Conservation (phyloP, 35 echinoderm and acorn worm genomes). For the Apostichopus japonicus region DNA sequence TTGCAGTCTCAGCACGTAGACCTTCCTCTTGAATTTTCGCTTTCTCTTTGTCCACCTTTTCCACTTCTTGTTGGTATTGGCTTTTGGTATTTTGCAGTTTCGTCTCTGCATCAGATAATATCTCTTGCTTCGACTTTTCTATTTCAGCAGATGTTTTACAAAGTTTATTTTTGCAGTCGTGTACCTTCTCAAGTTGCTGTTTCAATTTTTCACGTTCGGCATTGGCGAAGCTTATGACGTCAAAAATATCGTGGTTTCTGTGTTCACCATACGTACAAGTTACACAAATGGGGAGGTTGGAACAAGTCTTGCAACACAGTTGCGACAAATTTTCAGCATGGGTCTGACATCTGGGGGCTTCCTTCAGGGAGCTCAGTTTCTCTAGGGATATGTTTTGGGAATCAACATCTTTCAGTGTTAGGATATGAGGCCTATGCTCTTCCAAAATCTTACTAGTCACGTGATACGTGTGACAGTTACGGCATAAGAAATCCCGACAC, state of each 20-base stretch:
- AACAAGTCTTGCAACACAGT: constrained; percentile 20
- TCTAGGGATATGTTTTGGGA: not conserved
- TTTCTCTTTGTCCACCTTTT: not conserved
- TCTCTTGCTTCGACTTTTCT: not conserved
- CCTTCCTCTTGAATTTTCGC: not conserved
- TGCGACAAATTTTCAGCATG: constrained; percentile 22
- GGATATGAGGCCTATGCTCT: constrained; percentile 10
- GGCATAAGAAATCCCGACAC: constrained; percentile 29
- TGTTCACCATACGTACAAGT: constrained; percentile 18
- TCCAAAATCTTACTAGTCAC: not conserved
- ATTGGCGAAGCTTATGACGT: constrained; percentile 16
- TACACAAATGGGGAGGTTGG: not conserved
- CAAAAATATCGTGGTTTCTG: constrained; percentile 22
- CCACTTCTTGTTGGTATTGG: not conserved
- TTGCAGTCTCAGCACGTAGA: not conserved
- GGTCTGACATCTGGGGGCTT: constrained; percentile 21
- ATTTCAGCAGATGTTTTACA: not conserved
- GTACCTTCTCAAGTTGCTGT: not conserved
- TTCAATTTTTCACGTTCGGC: not conserved
- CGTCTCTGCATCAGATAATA: not conserved
- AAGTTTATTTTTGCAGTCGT: not conserved
- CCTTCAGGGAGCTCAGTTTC: constrained; percentile 9
- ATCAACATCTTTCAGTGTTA: constrained; percentile 19
- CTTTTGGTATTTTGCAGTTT: not conserved
- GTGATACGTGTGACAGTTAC: not conserved